Evolutionary conservation across 2,797 vertebrate species (phyloP).

Genomic region (Tarsius wallacei): DNA sequence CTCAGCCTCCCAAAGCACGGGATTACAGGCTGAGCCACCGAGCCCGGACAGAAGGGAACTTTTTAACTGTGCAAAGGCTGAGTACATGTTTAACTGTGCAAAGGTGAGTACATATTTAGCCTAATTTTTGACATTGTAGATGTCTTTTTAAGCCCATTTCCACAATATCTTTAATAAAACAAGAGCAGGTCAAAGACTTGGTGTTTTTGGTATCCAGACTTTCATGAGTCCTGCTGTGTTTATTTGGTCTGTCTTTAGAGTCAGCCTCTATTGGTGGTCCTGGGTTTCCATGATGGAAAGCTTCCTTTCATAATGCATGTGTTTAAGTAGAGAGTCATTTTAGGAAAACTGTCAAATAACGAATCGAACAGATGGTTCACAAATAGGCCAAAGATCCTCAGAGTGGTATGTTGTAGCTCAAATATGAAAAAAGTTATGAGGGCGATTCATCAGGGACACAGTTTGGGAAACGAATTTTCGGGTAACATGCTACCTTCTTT

Average conservation of each 20-base stretch:
- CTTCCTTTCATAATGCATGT: background rate
- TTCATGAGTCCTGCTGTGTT: background rate
- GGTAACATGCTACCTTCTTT: background rate
- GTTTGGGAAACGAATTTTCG: background rate
- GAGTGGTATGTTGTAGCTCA: background rate
- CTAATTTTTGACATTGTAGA: no score
- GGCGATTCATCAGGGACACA: background rate
- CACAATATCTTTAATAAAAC: constrained; percentile 5
- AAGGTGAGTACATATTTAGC: no score
- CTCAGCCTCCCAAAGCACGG: no score
- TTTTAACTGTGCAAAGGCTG: no score
- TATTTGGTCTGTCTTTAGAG: constrained; percentile 17
- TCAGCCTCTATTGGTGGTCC: background rate
- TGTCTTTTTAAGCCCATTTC: background rate
- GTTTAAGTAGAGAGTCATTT: background rate
- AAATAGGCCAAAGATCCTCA: background rate
- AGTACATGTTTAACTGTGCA: no score
- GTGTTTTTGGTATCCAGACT: background rate
- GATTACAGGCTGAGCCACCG: no score
- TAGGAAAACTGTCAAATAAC: background rate
- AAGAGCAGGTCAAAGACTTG: background rate
- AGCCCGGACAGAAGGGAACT: no score
- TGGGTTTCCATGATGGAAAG: background rate
- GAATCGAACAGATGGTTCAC: background rate
- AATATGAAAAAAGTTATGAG: background rate